These are phyloP conservation scores for Eurystomus gularis DNA, from an alignment of 2,113 vertebrate genomes.

Conservation along the genomic window DNA sequence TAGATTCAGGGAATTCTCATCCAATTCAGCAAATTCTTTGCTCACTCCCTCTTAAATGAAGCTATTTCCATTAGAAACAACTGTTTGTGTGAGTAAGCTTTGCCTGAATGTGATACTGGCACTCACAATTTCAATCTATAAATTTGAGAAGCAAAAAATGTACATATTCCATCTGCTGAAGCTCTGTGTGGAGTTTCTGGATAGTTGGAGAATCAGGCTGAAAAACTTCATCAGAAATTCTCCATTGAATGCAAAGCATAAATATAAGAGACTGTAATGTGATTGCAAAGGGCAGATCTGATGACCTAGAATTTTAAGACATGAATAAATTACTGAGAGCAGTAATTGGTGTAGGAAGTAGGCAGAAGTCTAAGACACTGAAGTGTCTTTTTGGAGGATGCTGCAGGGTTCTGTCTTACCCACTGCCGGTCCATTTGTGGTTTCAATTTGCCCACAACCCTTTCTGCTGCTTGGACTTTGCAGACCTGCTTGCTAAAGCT, in stretches of 20 bases:
- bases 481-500: background rate
- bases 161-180: background rate
- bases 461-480: background rate
- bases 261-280: background rate
- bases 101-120: conserved; percentile 1
- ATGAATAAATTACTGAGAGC: background rate
- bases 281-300: background rate
- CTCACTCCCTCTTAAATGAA: conserved; percentile 35
- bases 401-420: background rate
- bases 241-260: background rate
- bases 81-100: background rate
- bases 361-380: background rate
- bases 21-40: conserved; percentile 30
- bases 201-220: background rate
- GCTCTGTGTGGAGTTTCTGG: background rate
- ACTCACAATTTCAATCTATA: background rate
- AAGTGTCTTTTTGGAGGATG: background rate
- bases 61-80: conserved; percentile 45
- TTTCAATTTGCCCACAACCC: background rate
- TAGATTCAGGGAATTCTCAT: conserved; percentile 50
- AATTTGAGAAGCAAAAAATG: background rate
- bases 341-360: background rate
- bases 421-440: background rate
- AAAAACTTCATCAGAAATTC: conserved; percentile 21
- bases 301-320: background rate